Evolutionary conservation across 2,888 invertebrate species (phyloP).

Genomic region (Parnassius apollo): DNA sequence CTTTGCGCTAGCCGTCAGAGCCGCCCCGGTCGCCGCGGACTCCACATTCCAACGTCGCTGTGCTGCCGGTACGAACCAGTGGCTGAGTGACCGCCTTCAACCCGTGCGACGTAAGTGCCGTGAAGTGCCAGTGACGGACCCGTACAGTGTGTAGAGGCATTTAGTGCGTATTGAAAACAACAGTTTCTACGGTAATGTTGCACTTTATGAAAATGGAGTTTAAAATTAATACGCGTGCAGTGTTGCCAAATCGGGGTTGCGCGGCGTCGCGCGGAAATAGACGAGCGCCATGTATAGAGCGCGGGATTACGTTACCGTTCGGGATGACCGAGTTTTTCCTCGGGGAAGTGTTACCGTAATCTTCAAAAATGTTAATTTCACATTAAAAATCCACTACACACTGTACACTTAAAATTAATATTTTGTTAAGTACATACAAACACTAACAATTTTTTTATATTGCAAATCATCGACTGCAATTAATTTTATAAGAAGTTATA

Average conservation of each 20-base stretch:
- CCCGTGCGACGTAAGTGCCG: conserved; percentile 81
- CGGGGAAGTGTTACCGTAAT: conserved; percentile 13
- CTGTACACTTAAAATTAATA: conserved; percentile 35
- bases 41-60: conserved; percentile 85
- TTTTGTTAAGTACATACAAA: background rate
- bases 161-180: conserved; percentile 39
- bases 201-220: conserved; percentile 38
- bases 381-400: conserved; percentile 37
- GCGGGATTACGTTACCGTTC: conserved; percentile 69
- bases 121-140: conserved; percentile 59
- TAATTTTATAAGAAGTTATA: no score
- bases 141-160: conserved; percentile 48
- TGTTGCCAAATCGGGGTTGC: conserved; percentile 51
- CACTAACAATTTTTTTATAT: conserved; percentile 6
- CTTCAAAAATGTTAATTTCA: conserved; percentile 26
- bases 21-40: conserved; percentile 86
- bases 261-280: conserved; percentile 54
- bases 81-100: conserved; percentile 77
- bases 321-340: conserved; percentile 24
- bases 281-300: conserved; percentile 66
- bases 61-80: conserved; percentile 73
- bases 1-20: conserved; percentile 72
- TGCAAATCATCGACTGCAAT: no score
- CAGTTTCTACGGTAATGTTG: conserved; percentile 24
- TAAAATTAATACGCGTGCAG: conserved; percentile 60